Evolutionary conservation across 2,113 vertebrate genomes (phyloP), one percentile per base, ranked within the genome.

Genomic region (Blennius ocellaris): DNA sequence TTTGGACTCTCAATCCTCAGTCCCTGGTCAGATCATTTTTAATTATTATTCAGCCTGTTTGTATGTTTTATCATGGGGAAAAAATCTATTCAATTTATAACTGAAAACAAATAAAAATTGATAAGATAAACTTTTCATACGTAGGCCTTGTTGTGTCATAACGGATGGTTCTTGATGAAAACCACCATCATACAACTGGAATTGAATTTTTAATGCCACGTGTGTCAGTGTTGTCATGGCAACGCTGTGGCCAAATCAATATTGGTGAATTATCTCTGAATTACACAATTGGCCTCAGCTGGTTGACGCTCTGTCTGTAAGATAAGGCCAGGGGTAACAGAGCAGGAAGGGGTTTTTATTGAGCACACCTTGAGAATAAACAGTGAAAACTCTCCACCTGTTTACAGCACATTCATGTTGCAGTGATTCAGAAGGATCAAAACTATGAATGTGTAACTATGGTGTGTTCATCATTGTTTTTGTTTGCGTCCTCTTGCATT

Each of bases 221-320:
- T 45, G 30, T 59, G 56, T 62, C 49, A 37, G 16, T 3, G 56
- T 71, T 62, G 56, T 38, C 61, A 56, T 67, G 73, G 45, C 55
- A 71, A 71, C 21, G 21, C 51, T 66, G 37, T 61, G 39, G 57
- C 51, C 44, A 53, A 65, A 59, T 73, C 50, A 38, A 51, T 8
- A 10, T 38, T 16, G 39, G 41, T 10, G 43, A 53, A 68, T 82
- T 12, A 65, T 41, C 45, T 48, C 39, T 52, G 11, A 70, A 65
- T 73, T 15, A 52, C 6, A 37, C 41, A 68, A 47, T n/a, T 45
- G 75, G 16, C 57, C 39, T 53, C 55, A 62, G 64, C 30, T 73
- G 21, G 21, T 48, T 48, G 57, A 63, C 52, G 16, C 8, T n/a
- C 6, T 53, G 37, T 6, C 49, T 47, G 17, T 7, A 50, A 3